Conservation (phyloP, 1,140 invertebrate species). For the Chelonus insularis region DNA sequence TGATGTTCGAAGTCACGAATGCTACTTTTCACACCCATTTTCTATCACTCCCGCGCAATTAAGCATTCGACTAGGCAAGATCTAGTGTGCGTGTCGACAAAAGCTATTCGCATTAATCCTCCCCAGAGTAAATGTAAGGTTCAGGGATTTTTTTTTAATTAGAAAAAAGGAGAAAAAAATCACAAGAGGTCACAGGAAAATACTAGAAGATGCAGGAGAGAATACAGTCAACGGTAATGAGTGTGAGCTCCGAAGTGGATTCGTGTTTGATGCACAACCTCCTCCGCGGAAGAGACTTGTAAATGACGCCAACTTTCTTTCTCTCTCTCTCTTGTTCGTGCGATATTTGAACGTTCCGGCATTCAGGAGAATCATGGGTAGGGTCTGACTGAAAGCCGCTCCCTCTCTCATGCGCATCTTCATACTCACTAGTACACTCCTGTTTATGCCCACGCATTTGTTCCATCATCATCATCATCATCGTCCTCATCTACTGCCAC, state of each 20-base stretch:
- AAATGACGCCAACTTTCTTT: conserved; percentile 9
- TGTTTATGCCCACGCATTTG: conserved; percentile 10
- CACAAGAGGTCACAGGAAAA: conserved; percentile 1
- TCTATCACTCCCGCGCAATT: conserved; percentile 10
- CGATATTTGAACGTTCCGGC: conserved; percentile 17
- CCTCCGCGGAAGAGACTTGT: conserved; percentile 19
- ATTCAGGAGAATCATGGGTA: conserved; percentile 10
- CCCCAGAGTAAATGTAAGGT: no score
- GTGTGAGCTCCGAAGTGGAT: not conserved
- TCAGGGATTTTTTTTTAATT: not conserved
- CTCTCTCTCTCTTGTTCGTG: not conserved
- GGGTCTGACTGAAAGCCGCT: conserved; percentile 11
- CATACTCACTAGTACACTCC: not conserved
- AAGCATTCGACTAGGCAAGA: no score
- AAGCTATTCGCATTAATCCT: no score
- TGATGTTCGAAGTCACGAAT: not conserved
- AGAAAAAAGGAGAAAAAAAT: not conserved
- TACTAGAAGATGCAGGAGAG: not conserved
- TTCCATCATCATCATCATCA: not conserved
- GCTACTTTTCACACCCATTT: conserved; percentile 9
- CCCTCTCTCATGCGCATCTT: conserved; percentile 17
- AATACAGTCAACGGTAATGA: conserved; percentile 2
- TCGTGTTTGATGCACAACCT: conserved; percentile 11
- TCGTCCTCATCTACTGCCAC: not conserved
- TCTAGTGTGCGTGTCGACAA: no score